Evolutionary conservation across 2,888 invertebrate species (phyloP).

Genomic region (Amaurobius ferox): DNA sequence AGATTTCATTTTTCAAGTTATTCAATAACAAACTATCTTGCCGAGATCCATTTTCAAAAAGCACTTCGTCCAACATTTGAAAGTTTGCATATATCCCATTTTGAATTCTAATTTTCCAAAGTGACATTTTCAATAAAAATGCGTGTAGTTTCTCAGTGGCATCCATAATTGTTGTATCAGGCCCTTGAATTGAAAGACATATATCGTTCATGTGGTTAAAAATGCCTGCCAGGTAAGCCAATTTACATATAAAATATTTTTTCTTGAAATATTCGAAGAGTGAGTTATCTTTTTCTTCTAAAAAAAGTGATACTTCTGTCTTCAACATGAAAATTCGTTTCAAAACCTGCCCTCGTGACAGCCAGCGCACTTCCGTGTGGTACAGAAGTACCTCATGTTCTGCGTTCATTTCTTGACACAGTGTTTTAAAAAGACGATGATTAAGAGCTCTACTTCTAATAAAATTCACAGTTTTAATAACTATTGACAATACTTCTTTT

Average conservation of each 20-base stretch:
- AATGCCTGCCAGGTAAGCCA: slow-evolving; percentile 34
- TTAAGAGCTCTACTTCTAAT: slow-evolving; percentile 59
- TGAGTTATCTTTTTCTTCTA: slow-evolving; percentile 43
- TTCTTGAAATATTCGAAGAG: slow-evolving; percentile 51
- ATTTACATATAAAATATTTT: slow-evolving; percentile 48
- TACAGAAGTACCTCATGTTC: slow-evolving; percentile 53
- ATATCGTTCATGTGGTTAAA: too few species aligned
- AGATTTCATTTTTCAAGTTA: slow-evolving; percentile 31
- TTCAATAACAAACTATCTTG: slow-evolving; percentile 5
- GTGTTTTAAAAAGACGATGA: slow-evolving; percentile 55
- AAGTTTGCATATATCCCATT: slow-evolving; percentile 50
- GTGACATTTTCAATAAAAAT: slow-evolving; percentile 54
- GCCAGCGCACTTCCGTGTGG: slow-evolving; percentile 47
- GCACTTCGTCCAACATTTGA: slow-evolving; percentile 46
- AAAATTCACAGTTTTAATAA: slow-evolving; percentile 56
- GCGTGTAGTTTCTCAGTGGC: slow-evolving; percentile 54
- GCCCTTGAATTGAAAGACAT: slow-evolving; percentile 18
- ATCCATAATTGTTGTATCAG: slow-evolving; percentile 39
- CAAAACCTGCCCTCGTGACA: slow-evolving; percentile 51
- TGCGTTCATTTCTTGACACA: slow-evolving; percentile 54
- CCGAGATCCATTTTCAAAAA: slow-evolving; percentile 8
- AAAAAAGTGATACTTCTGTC: slow-evolving; percentile 18
- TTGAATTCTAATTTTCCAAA: slow-evolving; percentile 55
- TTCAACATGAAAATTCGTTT: slow-evolving; percentile 49
- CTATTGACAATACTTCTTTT: slow-evolving; percentile 47